phyloP scores from a whole-genome alignment of 2,888 invertebrate genomes.

The Pteria penguin region DNA sequence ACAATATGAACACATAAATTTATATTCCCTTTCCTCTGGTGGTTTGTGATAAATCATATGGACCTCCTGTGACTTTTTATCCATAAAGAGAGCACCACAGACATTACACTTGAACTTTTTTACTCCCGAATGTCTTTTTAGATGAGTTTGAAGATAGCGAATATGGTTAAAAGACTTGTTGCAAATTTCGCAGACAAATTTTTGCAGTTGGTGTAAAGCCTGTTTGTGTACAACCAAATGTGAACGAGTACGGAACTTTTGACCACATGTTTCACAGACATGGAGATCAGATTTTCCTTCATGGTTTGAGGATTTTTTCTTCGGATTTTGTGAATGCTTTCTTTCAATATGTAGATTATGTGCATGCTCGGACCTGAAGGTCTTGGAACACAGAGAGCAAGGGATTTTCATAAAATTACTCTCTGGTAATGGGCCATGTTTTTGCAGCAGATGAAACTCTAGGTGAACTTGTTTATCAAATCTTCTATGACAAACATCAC shows the following conservation, averaged over 20 bases:
- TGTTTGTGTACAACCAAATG: slow-evolving; percentile 55
- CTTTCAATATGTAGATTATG: not conserved
- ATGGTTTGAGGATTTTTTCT: not conserved
- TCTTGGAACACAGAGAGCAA: not conserved
- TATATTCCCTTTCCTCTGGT: slow-evolving; percentile 54
- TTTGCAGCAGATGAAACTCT: not conserved
- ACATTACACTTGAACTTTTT: not conserved
- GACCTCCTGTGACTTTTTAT: slow-evolving; percentile 50
- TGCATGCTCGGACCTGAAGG: not conserved
- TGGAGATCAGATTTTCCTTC: slow-evolving; percentile 16
- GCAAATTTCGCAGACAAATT: slow-evolving; percentile 46
- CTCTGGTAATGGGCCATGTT: not conserved
- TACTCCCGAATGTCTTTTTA: not conserved
- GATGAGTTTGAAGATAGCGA: not conserved
- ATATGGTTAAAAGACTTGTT: not conserved
- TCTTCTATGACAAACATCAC: not conserved
- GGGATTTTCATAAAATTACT: not conserved
- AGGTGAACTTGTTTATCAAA: not conserved
- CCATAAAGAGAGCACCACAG: not conserved
- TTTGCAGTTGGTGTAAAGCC: slow-evolving; percentile 49
- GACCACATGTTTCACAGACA: slow-evolving; percentile 53
- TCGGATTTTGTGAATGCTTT: not conserved
- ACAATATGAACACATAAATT: slow-evolving; percentile 60
- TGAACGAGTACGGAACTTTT: slow-evolving; percentile 42
- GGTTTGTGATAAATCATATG: slow-evolving; percentile 68